Evolutionary conservation across 2,113 vertebrate genomes (phyloP).

Genomic region (Phalacrocorax carbo): DNA sequence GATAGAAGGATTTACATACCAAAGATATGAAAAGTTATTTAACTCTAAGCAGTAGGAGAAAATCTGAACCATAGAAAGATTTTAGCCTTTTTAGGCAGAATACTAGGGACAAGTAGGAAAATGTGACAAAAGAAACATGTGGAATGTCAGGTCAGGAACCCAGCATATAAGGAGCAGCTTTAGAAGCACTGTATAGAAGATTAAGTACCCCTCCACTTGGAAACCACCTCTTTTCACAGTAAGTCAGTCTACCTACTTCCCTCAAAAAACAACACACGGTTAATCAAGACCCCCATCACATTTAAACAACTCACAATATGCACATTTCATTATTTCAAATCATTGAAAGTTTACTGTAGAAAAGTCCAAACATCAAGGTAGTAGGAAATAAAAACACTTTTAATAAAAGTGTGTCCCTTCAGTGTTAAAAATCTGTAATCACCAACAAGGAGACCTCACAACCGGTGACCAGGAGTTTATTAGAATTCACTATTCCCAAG

Average conservation of each 20-base stretch:
- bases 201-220: neutral
- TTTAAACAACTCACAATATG: slow-evolving; percentile 40
- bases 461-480: neutral
- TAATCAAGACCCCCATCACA: neutral
- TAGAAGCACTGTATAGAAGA: neutral
- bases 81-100: neutral
- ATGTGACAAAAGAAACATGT: neutral
- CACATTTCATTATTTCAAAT: slow-evolving; percentile 38
- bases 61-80: neutral
- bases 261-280: slow-evolving; percentile 8
- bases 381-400: slow-evolving; percentile 53
- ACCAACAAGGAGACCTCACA: neutral
- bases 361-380: slow-evolving; percentile 57
- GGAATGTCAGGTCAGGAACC: slow-evolving; percentile 35
- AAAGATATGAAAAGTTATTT: neutral
- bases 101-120: neutral
- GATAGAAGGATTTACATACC: neutral
- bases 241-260: neutral
- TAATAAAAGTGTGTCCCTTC: slow-evolving; percentile 40
- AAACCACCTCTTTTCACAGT: slow-evolving; percentile 12
- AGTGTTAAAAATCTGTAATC: slow-evolving; percentile 34
- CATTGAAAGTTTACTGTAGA: slow-evolving; percentile 39
- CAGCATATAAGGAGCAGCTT: neutral
- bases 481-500: slow-evolving; percentile 2
- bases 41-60: neutral